Conservation (phyloP, 2,888 invertebrate species). For the Eupithecia inturbata region DNA sequence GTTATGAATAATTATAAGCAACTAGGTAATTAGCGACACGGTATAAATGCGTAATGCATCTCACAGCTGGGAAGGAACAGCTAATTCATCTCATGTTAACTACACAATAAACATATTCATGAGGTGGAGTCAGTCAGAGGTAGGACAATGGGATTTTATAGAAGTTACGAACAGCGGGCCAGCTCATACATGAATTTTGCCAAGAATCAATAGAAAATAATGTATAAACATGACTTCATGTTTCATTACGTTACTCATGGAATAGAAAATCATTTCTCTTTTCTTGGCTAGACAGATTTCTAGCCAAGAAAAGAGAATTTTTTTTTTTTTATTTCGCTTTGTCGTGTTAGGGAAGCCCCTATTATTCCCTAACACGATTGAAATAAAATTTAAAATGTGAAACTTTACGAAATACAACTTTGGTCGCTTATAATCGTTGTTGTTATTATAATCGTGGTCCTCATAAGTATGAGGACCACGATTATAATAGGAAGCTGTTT, state of each 20-base stretch:
- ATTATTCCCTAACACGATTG: neutral
- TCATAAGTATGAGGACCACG: too few species aligned
- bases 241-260: neutral
- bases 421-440: too few species aligned
- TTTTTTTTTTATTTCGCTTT: too few species aligned
- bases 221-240: too few species aligned
- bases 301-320: too few species aligned
- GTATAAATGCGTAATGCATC: slow-evolving; percentile 20
- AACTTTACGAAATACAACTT: too few species aligned
- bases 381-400: neutral
- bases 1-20: slow-evolving; percentile 51
- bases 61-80: slow-evolving; percentile 13
- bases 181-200: neutral
- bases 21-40: slow-evolving; percentile 50
- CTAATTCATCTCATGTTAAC: slow-evolving; percentile 1
- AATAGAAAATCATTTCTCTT: neutral
- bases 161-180: neutral
- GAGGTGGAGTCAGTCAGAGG: neutral
- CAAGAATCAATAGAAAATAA: too few species aligned
- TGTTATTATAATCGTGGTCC: too few species aligned
- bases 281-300: neutral
- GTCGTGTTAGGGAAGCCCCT: too few species aligned
- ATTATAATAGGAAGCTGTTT: too few species aligned
- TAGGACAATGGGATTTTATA: neutral
- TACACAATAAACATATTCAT: neutral